Evolutionary conservation across 2,888 invertebrate genomes (phyloP), one percentile per base, ranked within the genome.

Genomic region (Nomada lathburiana): DNA sequence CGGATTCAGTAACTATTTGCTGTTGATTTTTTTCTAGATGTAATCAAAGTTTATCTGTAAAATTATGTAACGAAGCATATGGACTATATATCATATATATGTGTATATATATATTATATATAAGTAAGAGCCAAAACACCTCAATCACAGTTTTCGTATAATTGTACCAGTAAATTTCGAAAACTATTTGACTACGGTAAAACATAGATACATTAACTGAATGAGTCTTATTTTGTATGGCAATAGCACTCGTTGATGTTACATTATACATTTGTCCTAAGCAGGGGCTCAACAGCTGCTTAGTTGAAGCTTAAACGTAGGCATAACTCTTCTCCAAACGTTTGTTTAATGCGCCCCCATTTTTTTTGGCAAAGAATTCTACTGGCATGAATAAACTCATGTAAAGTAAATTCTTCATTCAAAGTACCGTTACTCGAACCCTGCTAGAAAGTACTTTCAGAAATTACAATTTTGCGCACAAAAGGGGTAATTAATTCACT

Each of bases 21-120:
- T 59, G 42, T 42, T 76, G 72, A 26, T 44, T 80, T 29, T 80
- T 44, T 23, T 73, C 42, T 80, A 60, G n/a, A 75, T 42, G 7
- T 63, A 72, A 79, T 84, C 57, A 74, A 83, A 80, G 62, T 89
- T 87, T 29, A 64, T 82, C 82, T 82, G 79, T 76, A 79, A 83
- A 82, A 89, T 84, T 60, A 77, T 88, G 86, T 87, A 86, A 83
- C 83, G 85, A 84, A 87, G 87, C 77, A 81, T 87, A 88, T 82
- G 80, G 79, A 86, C 87, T 87, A 90, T 86, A 86, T 26, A 23
- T 57, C 9, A 36, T 36, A 36, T 36, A 36, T 36, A 36, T 36
- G 36, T 36, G 36, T 36, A 36, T 36, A 36, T 36, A 36, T 36
- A 36, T 36, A 36, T 36, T 36, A 36, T 36, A 36, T 86, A 87